Evolutionary conservation across 2,113 vertebrate genomes (phyloP).

Genomic region (Thinocorus orbignyianus): DNA sequence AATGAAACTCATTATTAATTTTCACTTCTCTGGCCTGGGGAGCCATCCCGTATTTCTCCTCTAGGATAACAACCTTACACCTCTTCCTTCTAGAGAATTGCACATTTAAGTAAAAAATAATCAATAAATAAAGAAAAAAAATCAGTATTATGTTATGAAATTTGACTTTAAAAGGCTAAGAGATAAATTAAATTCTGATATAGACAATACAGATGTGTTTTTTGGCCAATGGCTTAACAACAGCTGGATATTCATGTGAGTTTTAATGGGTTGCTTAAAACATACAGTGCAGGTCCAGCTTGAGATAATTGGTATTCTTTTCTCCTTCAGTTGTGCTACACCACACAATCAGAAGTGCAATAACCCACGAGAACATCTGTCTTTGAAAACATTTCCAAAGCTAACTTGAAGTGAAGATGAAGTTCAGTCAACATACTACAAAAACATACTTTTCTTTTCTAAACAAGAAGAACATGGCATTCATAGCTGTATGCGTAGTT

Average conservation of each 20-base stretch:
- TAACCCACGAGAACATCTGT: background rate
- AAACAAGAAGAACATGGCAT: background rate
- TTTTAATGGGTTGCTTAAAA: background rate
- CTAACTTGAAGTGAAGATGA: background rate
- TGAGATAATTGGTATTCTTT: background rate
- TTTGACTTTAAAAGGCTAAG: background rate
- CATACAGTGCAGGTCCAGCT: background rate
- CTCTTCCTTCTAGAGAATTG: background rate
- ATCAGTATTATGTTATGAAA: background rate
- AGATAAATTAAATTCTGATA: background rate
- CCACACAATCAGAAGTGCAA: background rate
- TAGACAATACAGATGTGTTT: background rate
- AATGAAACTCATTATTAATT: background rate
- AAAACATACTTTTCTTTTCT: background rate
- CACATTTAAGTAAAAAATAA: background rate
- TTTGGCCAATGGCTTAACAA: background rate
- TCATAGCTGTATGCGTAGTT: background rate
- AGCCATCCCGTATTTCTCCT: background rate
- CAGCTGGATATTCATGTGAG: background rate
- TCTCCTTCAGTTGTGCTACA: background rate
- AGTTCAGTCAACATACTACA: background rate
- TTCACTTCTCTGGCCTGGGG: background rate
- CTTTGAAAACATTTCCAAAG: background rate
- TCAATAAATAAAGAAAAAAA: background rate
- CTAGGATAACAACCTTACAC: background rate